Conservation (phyloP, 2,113 vertebrate genomes). For the Abramis brama region DNA sequence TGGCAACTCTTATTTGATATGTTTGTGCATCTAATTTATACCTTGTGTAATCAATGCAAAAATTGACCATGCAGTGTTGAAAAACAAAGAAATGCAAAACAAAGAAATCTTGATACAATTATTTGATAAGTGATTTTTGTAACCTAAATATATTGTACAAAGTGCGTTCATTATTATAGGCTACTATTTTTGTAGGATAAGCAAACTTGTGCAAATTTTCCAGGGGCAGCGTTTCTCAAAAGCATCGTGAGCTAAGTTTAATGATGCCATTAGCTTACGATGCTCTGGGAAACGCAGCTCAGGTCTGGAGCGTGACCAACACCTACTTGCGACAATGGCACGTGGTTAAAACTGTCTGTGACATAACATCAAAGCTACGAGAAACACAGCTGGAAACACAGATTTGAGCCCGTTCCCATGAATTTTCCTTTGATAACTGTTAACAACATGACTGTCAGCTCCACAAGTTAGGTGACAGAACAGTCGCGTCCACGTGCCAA, state of each 20-base stretch:
- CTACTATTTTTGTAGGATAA: not conserved
- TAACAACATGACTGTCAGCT: not conserved
- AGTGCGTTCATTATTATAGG: too few relatives aligned
- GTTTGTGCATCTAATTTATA: not conserved
- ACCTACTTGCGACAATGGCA: constrained; percentile 34
- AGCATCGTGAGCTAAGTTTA: too few relatives aligned
- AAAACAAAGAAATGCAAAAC: too few relatives aligned
- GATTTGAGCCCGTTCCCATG: not conserved
- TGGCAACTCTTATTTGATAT: not conserved
- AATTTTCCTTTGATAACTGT: constrained; percentile 11
- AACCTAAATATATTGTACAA: not conserved
- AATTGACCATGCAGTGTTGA: too few relatives aligned
- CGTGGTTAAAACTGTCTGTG: constrained; percentile 38
- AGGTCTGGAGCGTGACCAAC: constrained; percentile 41
- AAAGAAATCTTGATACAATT: too few relatives aligned
- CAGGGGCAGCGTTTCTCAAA: too few relatives aligned
- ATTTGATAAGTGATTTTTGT: too few relatives aligned
- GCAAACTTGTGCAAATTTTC: not conserved
- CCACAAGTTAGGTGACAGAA: not conserved
- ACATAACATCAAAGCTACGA: constrained; percentile 42
- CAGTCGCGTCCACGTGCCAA: constrained; percentile 35
- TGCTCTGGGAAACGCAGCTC: too few relatives aligned
- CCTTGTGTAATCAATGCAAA: not conserved
- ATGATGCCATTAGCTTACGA: too few relatives aligned
- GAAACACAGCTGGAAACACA: not conserved